These are phyloP conservation scores for Xenentodon cancila DNA, from an alignment of 2,797 vertebrate genomes.

Conservation along the genomic window DNA sequence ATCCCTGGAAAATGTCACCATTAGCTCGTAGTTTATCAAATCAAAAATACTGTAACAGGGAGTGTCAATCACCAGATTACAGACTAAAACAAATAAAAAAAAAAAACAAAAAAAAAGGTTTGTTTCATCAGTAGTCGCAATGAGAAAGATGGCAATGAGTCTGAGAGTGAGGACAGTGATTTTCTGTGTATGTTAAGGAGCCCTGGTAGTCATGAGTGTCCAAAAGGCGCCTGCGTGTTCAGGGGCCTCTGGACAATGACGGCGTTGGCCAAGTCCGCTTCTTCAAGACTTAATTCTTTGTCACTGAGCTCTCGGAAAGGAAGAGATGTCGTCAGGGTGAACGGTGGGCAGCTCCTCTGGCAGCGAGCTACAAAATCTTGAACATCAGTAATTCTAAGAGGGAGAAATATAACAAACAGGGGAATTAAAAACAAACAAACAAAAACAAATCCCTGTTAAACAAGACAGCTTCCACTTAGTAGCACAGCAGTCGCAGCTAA, in stretches of 20 bases:
- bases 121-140: constrained; percentile 4
- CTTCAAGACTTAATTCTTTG: constrained; percentile 85
- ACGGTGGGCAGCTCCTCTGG: constrained; percentile 84
- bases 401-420: no score
- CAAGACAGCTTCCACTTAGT: neutral
- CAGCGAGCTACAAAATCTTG: constrained; percentile 89
- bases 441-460: neutral
- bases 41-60: constrained; percentile 1
- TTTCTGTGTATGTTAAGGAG: neutral
- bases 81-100: neutral
- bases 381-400: constrained; percentile 87
- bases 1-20: constrained; percentile 8
- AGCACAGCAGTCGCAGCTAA: constrained; percentile 13
- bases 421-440: neutral
- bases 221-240: constrained; percentile 79
- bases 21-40: constrained; percentile 2
- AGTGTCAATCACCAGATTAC: constrained; percentile 18
- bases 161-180: neutral
- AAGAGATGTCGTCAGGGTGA: constrained; percentile 88
- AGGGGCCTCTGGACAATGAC: constrained; percentile 91
- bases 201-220: constrained; percentile 74
- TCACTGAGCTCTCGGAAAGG: constrained; percentile 85
- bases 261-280: constrained; percentile 88
- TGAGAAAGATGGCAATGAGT: neutral
- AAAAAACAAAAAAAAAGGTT: no score